A percentile compares a stretch with the other conserved stretches of the same genome.
Conservation (phyloP, 2,888 invertebrate species). For the Sylvicola fuscatus region DNA sequence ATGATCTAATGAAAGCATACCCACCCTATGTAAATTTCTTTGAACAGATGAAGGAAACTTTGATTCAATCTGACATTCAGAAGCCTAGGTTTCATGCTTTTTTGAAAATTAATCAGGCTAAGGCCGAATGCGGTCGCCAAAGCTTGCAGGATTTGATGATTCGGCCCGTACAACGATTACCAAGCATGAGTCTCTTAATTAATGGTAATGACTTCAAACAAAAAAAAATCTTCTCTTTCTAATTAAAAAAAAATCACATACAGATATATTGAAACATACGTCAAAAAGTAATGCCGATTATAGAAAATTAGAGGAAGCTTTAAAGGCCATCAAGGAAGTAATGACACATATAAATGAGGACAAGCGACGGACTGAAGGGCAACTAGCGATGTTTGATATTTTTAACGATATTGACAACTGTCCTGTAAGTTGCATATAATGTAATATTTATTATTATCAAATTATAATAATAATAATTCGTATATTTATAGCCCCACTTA, state of each 20-base stretch:
- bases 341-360: slow-evolving; percentile 96
- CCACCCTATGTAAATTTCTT: slow-evolving; percentile 97
- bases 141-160: slow-evolving; percentile 90
- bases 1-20: slow-evolving; percentile 81
- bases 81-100: slow-evolving; percentile 97
- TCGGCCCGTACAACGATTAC: slow-evolving; percentile 91
- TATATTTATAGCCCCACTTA: slow-evolving; percentile 51
- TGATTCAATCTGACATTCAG: slow-evolving; percentile 73
- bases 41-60: slow-evolving; percentile 88
- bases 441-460: slow-evolving; percentile 2
- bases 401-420: slow-evolving; percentile 97
- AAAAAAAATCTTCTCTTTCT: neutral
- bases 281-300: slow-evolving; percentile 75
- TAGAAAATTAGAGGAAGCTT: slow-evolving; percentile 60
- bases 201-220: slow-evolving; percentile 40
- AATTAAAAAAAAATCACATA: slow-evolving; percentile 12
- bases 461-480: slow-evolving; percentile 1
- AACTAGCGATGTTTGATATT: slow-evolving; percentile 90
- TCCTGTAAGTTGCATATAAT: slow-evolving; percentile 39
- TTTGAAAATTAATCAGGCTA: slow-evolving; percentile 83
- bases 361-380: slow-evolving; percentile 88
- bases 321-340: slow-evolving; percentile 76
- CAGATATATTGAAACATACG: slow-evolving; percentile 87
- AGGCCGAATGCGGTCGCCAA: slow-evolving; percentile 91
- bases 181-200: slow-evolving; percentile 84